These are phyloP conservation scores for Eriocheir sinensis DNA, from an alignment of 1,140 invertebrate species.

Conservation along the genomic window DNA sequence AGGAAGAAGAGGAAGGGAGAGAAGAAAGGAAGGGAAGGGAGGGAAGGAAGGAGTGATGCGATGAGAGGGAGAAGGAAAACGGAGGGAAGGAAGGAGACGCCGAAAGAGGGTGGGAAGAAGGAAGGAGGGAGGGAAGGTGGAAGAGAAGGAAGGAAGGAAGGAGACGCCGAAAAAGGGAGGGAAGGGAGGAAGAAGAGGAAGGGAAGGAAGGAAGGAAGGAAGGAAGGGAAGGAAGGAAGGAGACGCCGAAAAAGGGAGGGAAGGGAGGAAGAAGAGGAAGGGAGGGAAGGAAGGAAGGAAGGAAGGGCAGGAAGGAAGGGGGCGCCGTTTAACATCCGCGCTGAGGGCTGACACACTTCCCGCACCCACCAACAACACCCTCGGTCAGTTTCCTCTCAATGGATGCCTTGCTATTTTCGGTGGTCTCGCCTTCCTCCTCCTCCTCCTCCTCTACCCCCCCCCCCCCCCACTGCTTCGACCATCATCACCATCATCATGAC, in stretches of 20 bases:
- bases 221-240: neutral
- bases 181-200: neutral
- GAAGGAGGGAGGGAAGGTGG: neutral
- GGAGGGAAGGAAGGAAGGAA: neutral
- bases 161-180: neutral
- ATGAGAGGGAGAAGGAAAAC: constrained; percentile 5
- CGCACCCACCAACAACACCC: constrained; percentile 13
- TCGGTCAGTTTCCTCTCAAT: neutral
- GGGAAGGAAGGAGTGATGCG: neutral
- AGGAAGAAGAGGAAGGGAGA: neutral
- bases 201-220: too few species aligned
- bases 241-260: neutral
- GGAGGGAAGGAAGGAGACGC: neutral
- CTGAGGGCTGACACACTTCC: constrained; percentile 23
- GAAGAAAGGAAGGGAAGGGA: constrained; percentile 3
- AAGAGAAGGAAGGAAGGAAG: neutral
- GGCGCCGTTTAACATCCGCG: neutral
- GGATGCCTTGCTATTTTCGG: neutral
- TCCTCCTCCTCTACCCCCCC: neutral
- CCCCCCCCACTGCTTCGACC: neutral
- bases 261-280: neutral
- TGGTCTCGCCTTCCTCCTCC: neutral
- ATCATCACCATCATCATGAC: neutral
- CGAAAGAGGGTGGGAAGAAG: neutral
- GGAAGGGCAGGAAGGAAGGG: neutral